phyloP scores from a whole-genome alignment of 37 sponge, comb jelly and placozoan genomes.

The Cladorhizidae sp. region DNA sequence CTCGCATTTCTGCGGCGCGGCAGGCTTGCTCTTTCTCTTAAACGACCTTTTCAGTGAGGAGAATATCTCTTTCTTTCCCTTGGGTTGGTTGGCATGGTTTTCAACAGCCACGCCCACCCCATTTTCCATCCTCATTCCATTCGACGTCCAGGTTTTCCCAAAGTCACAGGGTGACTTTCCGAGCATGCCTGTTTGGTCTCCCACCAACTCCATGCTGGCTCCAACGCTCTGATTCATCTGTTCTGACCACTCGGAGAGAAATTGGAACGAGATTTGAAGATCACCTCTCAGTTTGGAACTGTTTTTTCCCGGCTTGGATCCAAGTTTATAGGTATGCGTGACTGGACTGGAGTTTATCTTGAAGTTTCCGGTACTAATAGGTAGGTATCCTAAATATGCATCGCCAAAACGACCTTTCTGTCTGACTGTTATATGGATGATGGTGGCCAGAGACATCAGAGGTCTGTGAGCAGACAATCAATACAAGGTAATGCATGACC shows the following conservation, averaged over 20 bases:
- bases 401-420: constrained; percentile 36
- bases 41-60: constrained; percentile 7
- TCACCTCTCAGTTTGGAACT: constrained; percentile 59
- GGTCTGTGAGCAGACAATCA: constrained; percentile 26
- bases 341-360: constrained; percentile 18
- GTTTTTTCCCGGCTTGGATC: constrained; percentile 45
- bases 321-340: constrained; percentile 60
- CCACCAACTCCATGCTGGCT: not conserved
- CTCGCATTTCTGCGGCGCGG: constrained; percentile 3
- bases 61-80: constrained; percentile 6
- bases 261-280: constrained; percentile 30
- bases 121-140: not conserved
- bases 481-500: too few species aligned
- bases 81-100: not conserved
- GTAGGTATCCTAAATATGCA: constrained; percentile 27
- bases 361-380: constrained; percentile 30
- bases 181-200: constrained; percentile 3
- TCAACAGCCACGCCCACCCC: too few species aligned
- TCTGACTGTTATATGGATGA: constrained; percentile 36
- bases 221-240: not conserved
- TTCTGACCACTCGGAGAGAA: constrained; percentile 40
- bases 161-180: constrained; percentile 22
- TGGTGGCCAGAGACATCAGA: constrained; percentile 65
- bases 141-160: too few species aligned
- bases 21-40: constrained; percentile 27